phyloP scores from a whole-genome alignment of 2,888 invertebrate genomes.

The Plagiodera versicolora region DNA sequence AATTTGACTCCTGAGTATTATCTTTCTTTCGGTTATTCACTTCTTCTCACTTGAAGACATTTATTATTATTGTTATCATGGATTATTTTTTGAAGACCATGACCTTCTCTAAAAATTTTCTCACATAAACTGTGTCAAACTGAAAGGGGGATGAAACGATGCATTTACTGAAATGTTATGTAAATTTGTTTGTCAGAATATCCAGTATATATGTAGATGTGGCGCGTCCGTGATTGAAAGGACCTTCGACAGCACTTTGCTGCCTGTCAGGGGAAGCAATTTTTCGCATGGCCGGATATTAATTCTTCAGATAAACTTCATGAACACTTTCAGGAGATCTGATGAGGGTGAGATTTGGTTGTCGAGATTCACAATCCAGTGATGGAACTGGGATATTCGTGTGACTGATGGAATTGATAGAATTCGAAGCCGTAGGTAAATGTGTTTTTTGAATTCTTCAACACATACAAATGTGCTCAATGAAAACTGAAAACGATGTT shows the following conservation, averaged over 20 bases:
- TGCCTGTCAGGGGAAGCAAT: slow-evolving; percentile 30
- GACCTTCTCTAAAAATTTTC: neutral
- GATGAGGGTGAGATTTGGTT: slow-evolving; percentile 21
- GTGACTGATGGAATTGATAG: neutral
- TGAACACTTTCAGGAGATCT: slow-evolving; percentile 22
- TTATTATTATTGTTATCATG: no score
- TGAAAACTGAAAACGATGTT: neutral
- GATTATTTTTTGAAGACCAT: neutral
- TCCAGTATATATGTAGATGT: slow-evolving; percentile 23
- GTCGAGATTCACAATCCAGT: slow-evolving; percentile 11
- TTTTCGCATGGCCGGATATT: slow-evolving; percentile 32
- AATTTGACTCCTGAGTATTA: no score
- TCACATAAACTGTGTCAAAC: neutral
- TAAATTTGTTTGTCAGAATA: neutral
- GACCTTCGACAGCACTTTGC: slow-evolving; percentile 31
- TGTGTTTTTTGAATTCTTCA: neutral
- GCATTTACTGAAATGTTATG: neutral
- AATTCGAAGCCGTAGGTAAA: neutral
- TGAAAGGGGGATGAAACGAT: neutral
- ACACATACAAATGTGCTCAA: neutral
- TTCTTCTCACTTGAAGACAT: no score
- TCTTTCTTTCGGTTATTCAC: no score
- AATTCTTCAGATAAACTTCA: slow-evolving; percentile 30
- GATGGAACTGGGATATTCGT: slow-evolving; percentile 4
- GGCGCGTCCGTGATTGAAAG: slow-evolving; percentile 30